These are phyloP conservation scores for Alectura lathami DNA, from an alignment of 2,113 vertebrate genomes.

Conservation along the genomic window DNA sequence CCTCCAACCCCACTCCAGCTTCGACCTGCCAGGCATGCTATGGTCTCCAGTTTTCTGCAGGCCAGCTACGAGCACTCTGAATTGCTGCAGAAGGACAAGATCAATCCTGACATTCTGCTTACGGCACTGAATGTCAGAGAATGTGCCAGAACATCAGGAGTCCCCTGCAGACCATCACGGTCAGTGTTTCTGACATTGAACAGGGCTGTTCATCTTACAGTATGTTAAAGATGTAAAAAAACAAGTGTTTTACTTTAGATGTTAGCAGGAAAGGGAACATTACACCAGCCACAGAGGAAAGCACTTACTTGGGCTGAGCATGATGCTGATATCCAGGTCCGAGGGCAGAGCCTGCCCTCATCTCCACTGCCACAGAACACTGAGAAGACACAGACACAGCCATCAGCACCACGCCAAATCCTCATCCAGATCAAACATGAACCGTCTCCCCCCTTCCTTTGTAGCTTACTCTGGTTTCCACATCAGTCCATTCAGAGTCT, in stretches of 20 bases:
- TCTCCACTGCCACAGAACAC: constrained; percentile 92
- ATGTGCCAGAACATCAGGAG: background rate
- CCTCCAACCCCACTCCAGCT: background rate
- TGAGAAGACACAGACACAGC: constrained; percentile 51
- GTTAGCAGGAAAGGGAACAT: rapidly evolving
- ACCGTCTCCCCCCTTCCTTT: background rate
- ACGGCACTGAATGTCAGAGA: background rate
- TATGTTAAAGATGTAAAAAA: no score
- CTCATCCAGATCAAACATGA: rapidly evolving
- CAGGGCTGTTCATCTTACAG: background rate
- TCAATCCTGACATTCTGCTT: background rate
- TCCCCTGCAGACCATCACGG: background rate
- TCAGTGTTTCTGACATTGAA: background rate
- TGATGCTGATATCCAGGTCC: constrained; percentile 90
- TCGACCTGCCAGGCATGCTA: background rate
- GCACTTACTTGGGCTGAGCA: constrained; percentile 87
- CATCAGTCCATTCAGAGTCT: constrained; percentile 89
- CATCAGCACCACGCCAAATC: background rate
- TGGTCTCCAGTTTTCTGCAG: background rate
- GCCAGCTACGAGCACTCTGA: background rate
- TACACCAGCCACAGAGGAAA: no score
- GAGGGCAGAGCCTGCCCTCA: constrained; percentile 89
- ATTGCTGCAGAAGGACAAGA: background rate
- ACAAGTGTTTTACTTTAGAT: no score
- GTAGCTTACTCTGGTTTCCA: constrained; percentile 89